Conservation (phyloP, 2,797 vertebrate genomes). For the Ctenopoma kingsleyae region DNA sequence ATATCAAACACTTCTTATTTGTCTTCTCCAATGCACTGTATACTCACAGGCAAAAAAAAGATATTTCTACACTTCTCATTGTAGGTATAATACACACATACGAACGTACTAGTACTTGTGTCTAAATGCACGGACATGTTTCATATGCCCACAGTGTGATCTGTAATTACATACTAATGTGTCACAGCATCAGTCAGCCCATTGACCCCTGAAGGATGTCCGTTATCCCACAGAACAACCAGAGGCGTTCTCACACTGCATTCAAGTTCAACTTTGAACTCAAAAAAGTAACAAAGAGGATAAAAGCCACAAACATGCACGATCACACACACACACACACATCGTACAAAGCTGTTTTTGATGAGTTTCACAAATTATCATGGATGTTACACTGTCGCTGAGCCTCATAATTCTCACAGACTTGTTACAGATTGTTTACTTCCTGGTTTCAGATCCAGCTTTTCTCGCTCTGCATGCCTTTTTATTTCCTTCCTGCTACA, state of each 20-base stretch:
- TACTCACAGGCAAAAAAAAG: neutral
- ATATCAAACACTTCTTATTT: too few species aligned
- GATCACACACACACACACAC: neutral
- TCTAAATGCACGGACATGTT: constrained; percentile 54
- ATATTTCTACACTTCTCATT: neutral
- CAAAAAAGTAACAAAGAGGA: constrained; percentile 30
- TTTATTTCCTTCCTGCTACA: too few species aligned
- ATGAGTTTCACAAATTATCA: too few species aligned
- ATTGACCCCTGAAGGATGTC: constrained; percentile 59
- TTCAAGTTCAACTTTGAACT: constrained; percentile 52
- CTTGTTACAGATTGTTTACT: neutral
- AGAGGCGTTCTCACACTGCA: constrained; percentile 37
- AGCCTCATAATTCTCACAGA: too few species aligned
- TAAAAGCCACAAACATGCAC: constrained; percentile 25
- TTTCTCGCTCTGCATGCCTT: too few species aligned
- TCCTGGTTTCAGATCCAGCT: too few species aligned
- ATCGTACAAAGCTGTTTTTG: too few species aligned
- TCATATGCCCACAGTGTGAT: constrained; percentile 48
- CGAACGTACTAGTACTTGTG: constrained; percentile 22
- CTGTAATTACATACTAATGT: constrained; percentile 78
- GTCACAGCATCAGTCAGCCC: constrained; percentile 62
- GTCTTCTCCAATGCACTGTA: too few species aligned
- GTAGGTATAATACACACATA: constrained; percentile 21
- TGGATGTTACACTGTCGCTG: too few species aligned
- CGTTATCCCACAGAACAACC: constrained; percentile 53